Percentiles rank a stretch among this genome's conserved stretches.
Conservation (phyloP, 2,113 vertebrate species). For the Amphiprion percula region DNA sequence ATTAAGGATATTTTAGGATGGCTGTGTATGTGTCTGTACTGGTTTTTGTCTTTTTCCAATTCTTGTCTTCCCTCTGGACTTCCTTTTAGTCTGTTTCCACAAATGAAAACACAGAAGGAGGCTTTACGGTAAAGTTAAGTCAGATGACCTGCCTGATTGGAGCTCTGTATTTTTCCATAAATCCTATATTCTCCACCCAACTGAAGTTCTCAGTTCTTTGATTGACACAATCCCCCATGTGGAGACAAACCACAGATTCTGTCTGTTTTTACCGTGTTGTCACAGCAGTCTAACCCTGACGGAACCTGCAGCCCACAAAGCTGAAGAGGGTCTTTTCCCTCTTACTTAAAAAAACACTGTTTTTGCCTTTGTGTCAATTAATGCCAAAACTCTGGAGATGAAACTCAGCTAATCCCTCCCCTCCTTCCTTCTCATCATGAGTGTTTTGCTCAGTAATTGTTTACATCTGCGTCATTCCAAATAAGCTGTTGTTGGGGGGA, state of each 20-base stretch:
- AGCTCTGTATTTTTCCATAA: too few relatives aligned
- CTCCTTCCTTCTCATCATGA: constrained; percentile 68
- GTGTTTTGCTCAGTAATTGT: constrained; percentile 79
- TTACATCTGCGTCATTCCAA: constrained; percentile 80
- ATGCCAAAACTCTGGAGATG: constrained; percentile 54
- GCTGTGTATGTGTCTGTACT: background rate
- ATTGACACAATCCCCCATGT: constrained; percentile 47
- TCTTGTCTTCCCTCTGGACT: background rate
- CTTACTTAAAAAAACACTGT: constrained; percentile 8
- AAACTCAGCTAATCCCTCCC: constrained; percentile 61
- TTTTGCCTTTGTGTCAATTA: constrained; percentile 52
- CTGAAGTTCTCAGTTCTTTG: constrained; percentile 4
- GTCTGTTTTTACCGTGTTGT: constrained; percentile 35
- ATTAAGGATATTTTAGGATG: background rate
- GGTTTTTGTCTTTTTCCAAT: background rate
- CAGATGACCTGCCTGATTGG: too few relatives aligned
- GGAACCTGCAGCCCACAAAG: constrained; percentile 1
- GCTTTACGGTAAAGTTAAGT: too few relatives aligned
- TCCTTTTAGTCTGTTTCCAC: background rate
- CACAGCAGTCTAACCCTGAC: background rate
- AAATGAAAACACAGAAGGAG: background rate
- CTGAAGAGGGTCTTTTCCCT: background rate
- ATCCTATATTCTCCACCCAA: too few relatives aligned
- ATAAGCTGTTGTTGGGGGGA: constrained; percentile 59
- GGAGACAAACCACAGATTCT: constrained; percentile 26